phyloP scores from a whole-genome alignment of 2,888 invertebrate genomes.

The Torymus texanus region DNA sequence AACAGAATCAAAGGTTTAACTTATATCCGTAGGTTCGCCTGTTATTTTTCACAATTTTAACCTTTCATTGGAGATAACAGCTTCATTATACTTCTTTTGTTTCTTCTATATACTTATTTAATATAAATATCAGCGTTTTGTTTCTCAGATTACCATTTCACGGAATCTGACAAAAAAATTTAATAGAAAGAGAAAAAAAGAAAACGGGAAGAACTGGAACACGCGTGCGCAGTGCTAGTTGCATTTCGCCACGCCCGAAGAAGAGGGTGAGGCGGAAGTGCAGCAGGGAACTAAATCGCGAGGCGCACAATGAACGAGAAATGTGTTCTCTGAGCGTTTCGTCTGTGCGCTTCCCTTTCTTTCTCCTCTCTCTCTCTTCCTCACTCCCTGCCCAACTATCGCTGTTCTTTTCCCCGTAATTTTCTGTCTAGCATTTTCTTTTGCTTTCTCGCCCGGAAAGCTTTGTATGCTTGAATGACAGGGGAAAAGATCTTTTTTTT shows the following conservation, averaged over 20 bases:
- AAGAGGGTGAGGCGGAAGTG: background rate
- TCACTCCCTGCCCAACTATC: background rate
- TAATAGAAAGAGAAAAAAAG: too few species aligned
- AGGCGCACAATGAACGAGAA: background rate
- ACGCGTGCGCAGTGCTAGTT: background rate
- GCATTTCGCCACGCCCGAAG: conserved; percentile 10
- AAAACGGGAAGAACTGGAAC: background rate
- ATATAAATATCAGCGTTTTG: too few species aligned
- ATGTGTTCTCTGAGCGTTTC: conserved; percentile 10
- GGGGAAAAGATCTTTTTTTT: background rate
- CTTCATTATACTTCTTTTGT: too few species aligned
- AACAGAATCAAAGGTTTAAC: too few species aligned
- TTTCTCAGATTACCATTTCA: too few species aligned
- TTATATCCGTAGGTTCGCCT: too few species aligned
- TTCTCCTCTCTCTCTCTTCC: background rate
- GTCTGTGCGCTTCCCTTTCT: too few species aligned
- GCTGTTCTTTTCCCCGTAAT: background rate
- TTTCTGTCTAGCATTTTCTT: background rate
- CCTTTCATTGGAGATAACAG: too few species aligned
- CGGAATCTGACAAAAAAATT: too few species aligned
- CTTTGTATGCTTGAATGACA: background rate
- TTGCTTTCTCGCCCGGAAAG: background rate
- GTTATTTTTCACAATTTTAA: too few species aligned
- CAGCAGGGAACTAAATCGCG: background rate
- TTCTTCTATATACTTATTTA: too few species aligned